A percentile compares a stretch with the other conserved stretches of the same genome.
phyloP scores from a whole-genome alignment of 2,797 vertebrate species.

The Chelon labrosus region DNA sequence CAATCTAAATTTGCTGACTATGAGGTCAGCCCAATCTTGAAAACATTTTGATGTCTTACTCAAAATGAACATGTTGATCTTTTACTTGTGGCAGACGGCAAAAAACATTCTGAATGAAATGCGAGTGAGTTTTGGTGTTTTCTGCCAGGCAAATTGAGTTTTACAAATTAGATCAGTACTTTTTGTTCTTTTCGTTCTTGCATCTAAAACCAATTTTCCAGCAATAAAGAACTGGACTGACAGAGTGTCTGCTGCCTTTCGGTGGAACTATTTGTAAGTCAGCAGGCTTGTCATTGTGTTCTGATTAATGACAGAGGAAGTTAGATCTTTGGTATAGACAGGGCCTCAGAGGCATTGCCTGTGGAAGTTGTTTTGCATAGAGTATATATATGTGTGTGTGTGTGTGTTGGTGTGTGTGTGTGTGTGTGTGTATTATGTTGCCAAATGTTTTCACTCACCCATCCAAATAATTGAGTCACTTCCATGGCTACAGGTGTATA shows the following conservation, averaged over 20 bases:
- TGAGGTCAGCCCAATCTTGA: background rate
- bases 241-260: slow-evolving; percentile 33
- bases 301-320: slow-evolving; percentile 55
- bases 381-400: no score
- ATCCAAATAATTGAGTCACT: no score
- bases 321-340: slow-evolving; percentile 27
- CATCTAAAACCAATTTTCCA: slow-evolving; percentile 26
- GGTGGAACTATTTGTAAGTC: slow-evolving; percentile 18
- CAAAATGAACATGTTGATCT: background rate
- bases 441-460: no score
- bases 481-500: no score
- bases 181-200: slow-evolving; percentile 31
- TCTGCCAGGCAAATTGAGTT: slow-evolving; percentile 16
- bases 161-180: slow-evolving; percentile 34
- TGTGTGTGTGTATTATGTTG: no score
- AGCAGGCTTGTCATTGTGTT: slow-evolving; percentile 37
- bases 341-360: slow-evolving; percentile 4
- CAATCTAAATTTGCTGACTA: background rate
- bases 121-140: slow-evolving; percentile 24
- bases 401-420: no score
- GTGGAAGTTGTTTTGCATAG: slow-evolving; percentile 25
- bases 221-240: slow-evolving; percentile 29
- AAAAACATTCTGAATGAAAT: slow-evolving; percentile 4
- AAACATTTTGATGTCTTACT: background rate
- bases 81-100: background rate